phyloP scores from a whole-genome alignment of 2,797 vertebrate species.

The Pseudochirops corinnae region DNA sequence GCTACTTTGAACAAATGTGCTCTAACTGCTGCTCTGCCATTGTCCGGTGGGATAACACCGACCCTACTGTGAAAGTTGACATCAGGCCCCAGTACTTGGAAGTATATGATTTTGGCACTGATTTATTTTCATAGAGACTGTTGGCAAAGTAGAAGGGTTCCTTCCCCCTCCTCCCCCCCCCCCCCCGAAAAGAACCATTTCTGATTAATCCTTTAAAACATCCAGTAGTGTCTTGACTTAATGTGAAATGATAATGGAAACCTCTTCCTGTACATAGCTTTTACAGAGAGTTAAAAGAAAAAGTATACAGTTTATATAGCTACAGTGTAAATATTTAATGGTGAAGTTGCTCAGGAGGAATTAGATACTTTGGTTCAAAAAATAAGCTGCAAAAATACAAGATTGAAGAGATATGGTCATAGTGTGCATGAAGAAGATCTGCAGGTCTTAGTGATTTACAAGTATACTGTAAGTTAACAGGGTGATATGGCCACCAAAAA shows the following conservation, averaged over 20 bases:
- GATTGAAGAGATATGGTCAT: background rate
- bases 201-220: constrained; percentile 15
- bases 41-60: background rate
- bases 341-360: background rate
- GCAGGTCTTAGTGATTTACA: background rate
- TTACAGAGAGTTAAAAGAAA: background rate
- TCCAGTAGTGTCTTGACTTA: background rate
- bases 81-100: background rate
- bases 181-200: background rate
- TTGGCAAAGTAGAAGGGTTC: background rate
- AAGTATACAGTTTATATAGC: background rate
- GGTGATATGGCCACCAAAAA: background rate
- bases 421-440: background rate
- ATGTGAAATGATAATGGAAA: constrained; percentile 25
- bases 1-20: background rate
- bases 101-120: background rate
- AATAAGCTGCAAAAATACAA: background rate
- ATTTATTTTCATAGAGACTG: background rate
- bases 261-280: background rate
- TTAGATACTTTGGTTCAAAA: background rate
- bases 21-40: background rate
- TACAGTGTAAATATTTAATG: background rate
- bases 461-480: background rate
- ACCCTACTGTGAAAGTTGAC: background rate
- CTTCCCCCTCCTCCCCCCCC: background rate